A percentile compares a stretch with the other conserved stretches of the same genome.
Conservation (phyloP, 2,888 invertebrate genomes). For the Esperia sulphurella region DNA sequence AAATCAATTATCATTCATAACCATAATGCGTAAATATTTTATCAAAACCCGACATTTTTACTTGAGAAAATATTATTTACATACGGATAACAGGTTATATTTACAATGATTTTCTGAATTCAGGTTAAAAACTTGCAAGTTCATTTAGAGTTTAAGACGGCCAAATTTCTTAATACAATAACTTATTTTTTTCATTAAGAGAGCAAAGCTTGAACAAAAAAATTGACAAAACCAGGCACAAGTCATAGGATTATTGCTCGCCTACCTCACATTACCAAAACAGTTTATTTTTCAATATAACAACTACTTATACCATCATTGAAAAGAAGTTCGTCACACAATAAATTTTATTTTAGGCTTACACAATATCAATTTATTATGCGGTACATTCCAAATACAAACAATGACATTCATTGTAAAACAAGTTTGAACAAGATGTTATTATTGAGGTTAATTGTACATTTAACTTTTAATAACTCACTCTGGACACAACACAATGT, state of each 20-base stretch:
- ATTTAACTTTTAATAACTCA: not conserved
- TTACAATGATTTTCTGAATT: too few species aligned
- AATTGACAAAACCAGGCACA: conserved; percentile 54
- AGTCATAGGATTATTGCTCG: conserved; percentile 46
- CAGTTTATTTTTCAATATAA: conserved; percentile 24
- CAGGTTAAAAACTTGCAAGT: too few species aligned
- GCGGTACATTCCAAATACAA: conserved; percentile 7
- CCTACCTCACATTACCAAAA: conserved; percentile 42
- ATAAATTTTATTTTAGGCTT: conserved; percentile 44
- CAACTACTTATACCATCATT: conserved; percentile 45
- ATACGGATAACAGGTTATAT: too few species aligned
- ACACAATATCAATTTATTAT: conserved; percentile 19
- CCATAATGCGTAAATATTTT: too few species aligned
- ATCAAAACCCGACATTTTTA: too few species aligned
- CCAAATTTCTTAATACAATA: too few species aligned
- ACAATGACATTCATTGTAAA: not conserved
- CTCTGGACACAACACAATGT: too few species aligned
- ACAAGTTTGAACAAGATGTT: too few species aligned
- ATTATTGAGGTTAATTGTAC: not conserved
- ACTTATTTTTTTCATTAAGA: not conserved
- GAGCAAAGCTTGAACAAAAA: conserved; percentile 23
- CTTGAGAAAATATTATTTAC: too few species aligned
- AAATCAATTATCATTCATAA: too few species aligned
- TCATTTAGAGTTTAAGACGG: too few species aligned
- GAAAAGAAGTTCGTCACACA: conserved; percentile 47